Evolutionary conservation across 2,888 invertebrate species (phyloP).

Genomic region (Pemphredon lugubris): DNA sequence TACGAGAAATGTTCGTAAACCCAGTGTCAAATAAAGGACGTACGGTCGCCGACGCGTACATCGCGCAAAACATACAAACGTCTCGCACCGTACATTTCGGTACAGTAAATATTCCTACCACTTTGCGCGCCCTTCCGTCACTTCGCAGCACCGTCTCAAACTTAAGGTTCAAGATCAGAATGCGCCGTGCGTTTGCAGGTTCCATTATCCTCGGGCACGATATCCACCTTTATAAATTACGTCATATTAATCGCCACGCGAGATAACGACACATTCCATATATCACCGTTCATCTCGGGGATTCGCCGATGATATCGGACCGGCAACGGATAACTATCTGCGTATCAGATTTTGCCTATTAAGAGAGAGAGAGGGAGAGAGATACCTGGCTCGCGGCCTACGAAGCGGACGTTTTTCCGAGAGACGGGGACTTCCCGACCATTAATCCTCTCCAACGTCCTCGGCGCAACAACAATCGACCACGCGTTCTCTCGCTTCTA

Average conservation of each 20-base stretch:
- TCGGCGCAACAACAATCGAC: constrained; percentile 17
- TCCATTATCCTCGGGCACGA: no score
- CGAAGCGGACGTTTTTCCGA: constrained; percentile 7
- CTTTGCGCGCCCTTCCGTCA: no score
- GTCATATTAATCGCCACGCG: neutral
- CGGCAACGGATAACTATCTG: neutral
- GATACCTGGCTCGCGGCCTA: neutral
- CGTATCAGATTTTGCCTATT: constrained; percentile 4
- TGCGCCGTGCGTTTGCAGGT: no score
- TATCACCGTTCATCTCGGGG: neutral
- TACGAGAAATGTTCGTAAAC: no score
- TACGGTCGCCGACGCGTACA: no score
- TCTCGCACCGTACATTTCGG: no score
- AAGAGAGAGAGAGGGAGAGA: no score
- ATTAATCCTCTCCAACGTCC: constrained; percentile 3
- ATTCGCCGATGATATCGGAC: neutral
- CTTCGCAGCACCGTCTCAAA: no score
- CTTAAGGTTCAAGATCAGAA: no score
- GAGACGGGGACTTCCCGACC: constrained; percentile 7
- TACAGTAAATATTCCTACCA: no score
- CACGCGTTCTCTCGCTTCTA: constrained; percentile 1
- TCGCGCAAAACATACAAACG: no score
- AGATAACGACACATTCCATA: neutral
- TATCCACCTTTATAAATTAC: neutral
- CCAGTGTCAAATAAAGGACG: no score